Conservation (phyloP, 1,140 invertebrate species). For the Octopus bimaculoides region DNA sequence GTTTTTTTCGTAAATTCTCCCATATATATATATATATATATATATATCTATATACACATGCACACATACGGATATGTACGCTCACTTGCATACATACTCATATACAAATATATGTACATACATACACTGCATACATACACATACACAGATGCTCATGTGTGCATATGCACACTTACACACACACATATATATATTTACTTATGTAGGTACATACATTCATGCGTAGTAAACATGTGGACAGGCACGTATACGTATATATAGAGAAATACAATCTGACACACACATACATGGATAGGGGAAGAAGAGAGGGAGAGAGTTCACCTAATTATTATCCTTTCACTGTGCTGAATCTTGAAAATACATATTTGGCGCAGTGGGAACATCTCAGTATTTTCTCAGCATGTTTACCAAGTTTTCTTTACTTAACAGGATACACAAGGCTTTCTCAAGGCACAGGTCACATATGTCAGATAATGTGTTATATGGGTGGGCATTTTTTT, state of each 20-base stretch:
- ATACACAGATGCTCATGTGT: background rate
- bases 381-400: no score
- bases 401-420: no score
- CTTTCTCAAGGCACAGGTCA: no score
- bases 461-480: no score
- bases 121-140: background rate
- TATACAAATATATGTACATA: background rate
- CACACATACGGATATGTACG: background rate
- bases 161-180: background rate
- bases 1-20: no score
- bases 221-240: background rate
- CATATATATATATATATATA: slow-evolving; percentile 2
- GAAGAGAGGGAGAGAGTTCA: no score
- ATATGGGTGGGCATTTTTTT: no score
- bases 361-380: no score
- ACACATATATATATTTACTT: background rate
- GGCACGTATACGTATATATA: background rate
- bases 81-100: background rate
- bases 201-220: background rate
- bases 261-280: background rate
- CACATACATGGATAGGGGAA: background rate
- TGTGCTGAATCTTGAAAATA: no score
- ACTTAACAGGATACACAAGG: no score
- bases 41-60: background rate
- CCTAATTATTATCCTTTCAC: no score